Base-by-base conservation (phyloP, 2,888 invertebrate genomes). In the Amiota mariae region DNA sequence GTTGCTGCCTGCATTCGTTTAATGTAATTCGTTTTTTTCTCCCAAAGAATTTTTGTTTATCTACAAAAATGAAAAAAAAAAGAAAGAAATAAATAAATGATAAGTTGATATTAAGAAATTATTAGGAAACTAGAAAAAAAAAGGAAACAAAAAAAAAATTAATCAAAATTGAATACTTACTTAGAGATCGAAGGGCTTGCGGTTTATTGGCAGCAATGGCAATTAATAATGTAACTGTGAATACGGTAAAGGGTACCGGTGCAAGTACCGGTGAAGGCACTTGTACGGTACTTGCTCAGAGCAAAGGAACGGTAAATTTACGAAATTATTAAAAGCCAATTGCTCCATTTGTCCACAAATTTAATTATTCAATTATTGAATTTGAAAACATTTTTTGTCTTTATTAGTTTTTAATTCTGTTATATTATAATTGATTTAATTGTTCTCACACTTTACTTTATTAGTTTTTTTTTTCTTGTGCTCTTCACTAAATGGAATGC, bases 111-210 rank as follows among this genome's bases (percentile, higher is more conserved):
- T 36, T 36, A 36, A 36, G 8, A 36, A 36, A n/a, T n/a, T n/a
- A n/a, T n/a, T 36, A 6, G 2, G 8, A 36, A 6, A 2, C 2
- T 6, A 36, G 6, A 36, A 36, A 36, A 6, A 36, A 36, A 36
- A 36, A 6, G 2, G 2, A 36, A 24, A 24, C 3, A 24, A 24
- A 24, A n/a, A n/a, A n/a, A n/a, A n/a, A n/a, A n/a, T n/a, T n/a
- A n/a, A n/a, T n/a, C n/a, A n/a, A 6, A 36, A 0, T 2, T 36
- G 6, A 2, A 36, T 57, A 80, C 87, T 79, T 82, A 86, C 86
- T 80, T n/a, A n/a, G n/a, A 85, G 78, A 78, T 87, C 85, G 76
- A 87, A 85, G 47, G 83, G 81, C 79, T 86, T 86, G 71, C 85
- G 80, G 75, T 84, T 85, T 76, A 84, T 85, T 71, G 87, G 81